phyloP scores from a whole-genome alignment of 2,888 invertebrate genomes.

The Ochropleura leucogaster region DNA sequence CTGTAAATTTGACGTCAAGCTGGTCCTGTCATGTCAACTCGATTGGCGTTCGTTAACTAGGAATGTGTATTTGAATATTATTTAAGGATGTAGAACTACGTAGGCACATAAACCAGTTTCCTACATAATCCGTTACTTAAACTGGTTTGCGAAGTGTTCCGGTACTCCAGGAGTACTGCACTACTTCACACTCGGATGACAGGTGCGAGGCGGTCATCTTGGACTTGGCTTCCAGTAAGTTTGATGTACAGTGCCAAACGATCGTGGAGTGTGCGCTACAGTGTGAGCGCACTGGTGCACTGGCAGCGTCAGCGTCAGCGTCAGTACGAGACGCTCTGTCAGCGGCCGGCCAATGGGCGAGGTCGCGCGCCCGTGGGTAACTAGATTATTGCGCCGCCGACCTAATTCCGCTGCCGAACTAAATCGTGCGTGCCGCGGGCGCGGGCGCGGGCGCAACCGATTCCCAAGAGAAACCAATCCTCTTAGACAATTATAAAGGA shows the following conservation, averaged over 20 bases:
- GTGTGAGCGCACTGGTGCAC: too few species aligned
- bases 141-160: neutral
- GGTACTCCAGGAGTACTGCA: neutral
- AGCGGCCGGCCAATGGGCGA: slow-evolving; percentile 10
- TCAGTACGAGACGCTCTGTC: neutral
- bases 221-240: neutral
- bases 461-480: too few species aligned
- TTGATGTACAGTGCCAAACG: neutral
- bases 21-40: neutral
- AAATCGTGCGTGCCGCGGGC: neutral
- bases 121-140: slow-evolving; percentile 4
- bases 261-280: neutral
- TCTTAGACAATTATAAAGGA: too few species aligned
- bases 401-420: slow-evolving; percentile 38
- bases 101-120: neutral
- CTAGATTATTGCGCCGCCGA: slow-evolving; percentile 52
- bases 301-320: neutral
- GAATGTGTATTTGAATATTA: neutral
- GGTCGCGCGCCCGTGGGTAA: slow-evolving; percentile 32
- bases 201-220: neutral
- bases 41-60: neutral
- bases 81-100: slow-evolving; percentile 2
- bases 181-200: neutral
- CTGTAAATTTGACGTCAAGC: slow-evolving; percentile 7
- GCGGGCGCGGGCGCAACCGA: neutral